phyloP scores from a whole-genome alignment of 2,888 invertebrate genomes.

The Halocaridina rubra region DNA sequence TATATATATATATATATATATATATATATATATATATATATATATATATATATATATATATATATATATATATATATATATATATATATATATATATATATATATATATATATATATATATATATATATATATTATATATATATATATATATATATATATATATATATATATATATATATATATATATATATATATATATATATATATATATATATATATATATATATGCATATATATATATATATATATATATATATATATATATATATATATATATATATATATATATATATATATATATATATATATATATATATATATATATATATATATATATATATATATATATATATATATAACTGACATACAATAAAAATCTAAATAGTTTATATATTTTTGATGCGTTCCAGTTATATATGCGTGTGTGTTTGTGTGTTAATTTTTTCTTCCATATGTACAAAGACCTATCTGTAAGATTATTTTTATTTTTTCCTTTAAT shows the following conservation, averaged over 20 bases:
- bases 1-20: conserved; percentile 23
- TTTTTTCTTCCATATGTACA: too few species aligned
- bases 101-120: conserved; percentile 12
- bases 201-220: conserved; percentile 21
- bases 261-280: conserved; percentile 24
- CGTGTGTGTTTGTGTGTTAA: too few species aligned
- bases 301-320: conserved; percentile 6
- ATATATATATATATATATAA: neutral
- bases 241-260: neutral
- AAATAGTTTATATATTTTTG: neutral
- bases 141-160: conserved; percentile 29
- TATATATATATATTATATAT: conserved; percentile 21
- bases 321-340: too few species aligned
- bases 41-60: conserved; percentile 34
- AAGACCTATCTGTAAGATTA: too few species aligned
- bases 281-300: conserved; percentile 12
- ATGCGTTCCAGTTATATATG: too few species aligned
- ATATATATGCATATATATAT: conserved; percentile 6
- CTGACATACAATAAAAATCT: neutral
- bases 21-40: conserved; percentile 26
- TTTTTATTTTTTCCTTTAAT: too few species aligned
- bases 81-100: conserved; percentile 26
- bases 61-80: conserved; percentile 33
- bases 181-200: conserved; percentile 25
- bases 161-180: conserved; percentile 17